Evolutionary conservation across 2,888 invertebrate genomes (phyloP).

Genomic region (Sesamia inferens): DNA sequence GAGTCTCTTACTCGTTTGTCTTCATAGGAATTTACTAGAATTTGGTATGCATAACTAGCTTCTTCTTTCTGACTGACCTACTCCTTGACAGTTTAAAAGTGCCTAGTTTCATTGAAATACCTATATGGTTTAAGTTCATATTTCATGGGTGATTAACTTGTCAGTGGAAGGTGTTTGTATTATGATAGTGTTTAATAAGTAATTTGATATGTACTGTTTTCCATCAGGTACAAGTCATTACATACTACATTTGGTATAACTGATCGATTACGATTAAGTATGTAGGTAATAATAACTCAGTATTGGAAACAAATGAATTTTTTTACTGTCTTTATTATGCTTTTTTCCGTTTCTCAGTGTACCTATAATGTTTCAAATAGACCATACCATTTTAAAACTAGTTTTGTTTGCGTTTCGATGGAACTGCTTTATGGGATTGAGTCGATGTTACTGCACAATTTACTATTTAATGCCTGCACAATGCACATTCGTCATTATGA

Average conservation of each 20-base stretch:
- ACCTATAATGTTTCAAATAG: conserved; percentile 19
- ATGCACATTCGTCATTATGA: conserved; percentile 27
- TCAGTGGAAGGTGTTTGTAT: neutral
- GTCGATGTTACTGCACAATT: conserved; percentile 13
- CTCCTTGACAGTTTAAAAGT: neutral
- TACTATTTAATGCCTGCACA: conserved; percentile 30
- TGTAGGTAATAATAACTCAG: neutral
- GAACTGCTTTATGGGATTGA: conserved; percentile 35
- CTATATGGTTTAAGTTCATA: neutral
- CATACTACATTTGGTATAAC: too few species aligned
- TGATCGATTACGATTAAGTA: neutral
- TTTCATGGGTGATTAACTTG: neutral
- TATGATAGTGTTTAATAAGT: neutral
- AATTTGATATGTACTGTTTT: too few species aligned
- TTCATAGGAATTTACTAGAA: neutral
- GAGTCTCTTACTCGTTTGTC: neutral
- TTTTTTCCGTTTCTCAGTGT: neutral
- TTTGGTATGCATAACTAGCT: neutral
- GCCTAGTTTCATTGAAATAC: neutral
- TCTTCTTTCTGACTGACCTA: too few species aligned
- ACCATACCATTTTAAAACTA: conserved; percentile 17
- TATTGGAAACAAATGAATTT: neutral
- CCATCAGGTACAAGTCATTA: too few species aligned
- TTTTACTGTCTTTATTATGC: neutral
- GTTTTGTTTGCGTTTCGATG: conserved; percentile 37